Evolutionary conservation across 2,888 invertebrate genomes (phyloP).

Genomic region (Nematopogon swammerdamellus): DNA sequence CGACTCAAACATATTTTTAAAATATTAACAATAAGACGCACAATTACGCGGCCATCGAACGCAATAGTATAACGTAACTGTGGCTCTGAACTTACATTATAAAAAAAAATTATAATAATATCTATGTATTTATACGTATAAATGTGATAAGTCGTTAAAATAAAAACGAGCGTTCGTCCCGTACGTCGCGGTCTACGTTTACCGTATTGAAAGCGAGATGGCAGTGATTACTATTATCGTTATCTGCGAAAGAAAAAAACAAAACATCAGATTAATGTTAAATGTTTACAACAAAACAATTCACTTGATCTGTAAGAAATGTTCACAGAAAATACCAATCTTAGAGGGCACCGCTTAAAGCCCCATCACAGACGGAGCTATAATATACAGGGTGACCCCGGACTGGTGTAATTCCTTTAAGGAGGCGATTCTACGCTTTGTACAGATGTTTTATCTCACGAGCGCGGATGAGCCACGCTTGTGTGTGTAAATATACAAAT

Average conservation of each 20-base stretch:
- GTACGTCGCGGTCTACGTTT: not conserved
- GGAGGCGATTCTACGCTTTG: too few species aligned
- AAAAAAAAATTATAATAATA: not conserved
- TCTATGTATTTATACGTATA: conserved; percentile 1
- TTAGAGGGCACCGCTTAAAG: too few species aligned
- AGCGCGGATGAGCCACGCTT: too few species aligned
- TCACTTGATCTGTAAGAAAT: not conserved
- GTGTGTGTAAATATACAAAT: too few species aligned
- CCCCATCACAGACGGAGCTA: too few species aligned
- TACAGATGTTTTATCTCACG: too few species aligned
- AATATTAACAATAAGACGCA: too few species aligned
- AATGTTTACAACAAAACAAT: not conserved
- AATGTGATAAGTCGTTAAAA: conserved; percentile 3
- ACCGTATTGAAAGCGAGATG: conserved; percentile 43
- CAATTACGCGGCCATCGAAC: too few species aligned
- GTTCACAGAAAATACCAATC: too few species aligned
- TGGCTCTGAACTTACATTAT: conserved; percentile 1
- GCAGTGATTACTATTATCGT: conserved; percentile 32
- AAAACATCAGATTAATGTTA: not conserved
- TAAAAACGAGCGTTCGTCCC: not conserved
- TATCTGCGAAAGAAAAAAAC: conserved; percentile 31
- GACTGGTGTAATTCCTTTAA: too few species aligned
- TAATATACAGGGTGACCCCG: too few species aligned
- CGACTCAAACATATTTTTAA: too few species aligned
- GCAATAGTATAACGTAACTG: not conserved